phyloP scores from a whole-genome alignment of 1,140 invertebrate species.

The Octopus sinensis region DNA sequence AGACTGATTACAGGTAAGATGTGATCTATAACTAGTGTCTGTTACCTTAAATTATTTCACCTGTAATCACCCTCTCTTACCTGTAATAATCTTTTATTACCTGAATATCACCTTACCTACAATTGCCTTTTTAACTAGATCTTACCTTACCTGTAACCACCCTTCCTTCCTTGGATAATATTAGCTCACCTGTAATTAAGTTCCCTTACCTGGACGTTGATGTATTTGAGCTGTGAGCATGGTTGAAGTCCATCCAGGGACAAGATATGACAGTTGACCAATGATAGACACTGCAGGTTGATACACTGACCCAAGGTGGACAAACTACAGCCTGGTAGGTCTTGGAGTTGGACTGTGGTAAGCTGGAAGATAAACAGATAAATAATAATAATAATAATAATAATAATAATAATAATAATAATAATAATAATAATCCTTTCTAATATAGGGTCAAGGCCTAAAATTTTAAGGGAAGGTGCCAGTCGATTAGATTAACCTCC shows the following conservation, averaged over 20 bases:
- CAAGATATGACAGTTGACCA: slow-evolving; percentile 45
- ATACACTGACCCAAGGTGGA: slow-evolving; percentile 44
- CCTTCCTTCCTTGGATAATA: neutral
- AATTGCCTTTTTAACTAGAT: too few species aligned
- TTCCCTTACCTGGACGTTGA: slow-evolving; percentile 40
- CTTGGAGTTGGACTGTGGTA: slow-evolving; percentile 43
- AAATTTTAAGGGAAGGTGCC: too few species aligned
- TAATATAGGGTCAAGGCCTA: too few species aligned
- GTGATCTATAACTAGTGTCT: too few species aligned
- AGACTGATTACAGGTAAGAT: too few species aligned
- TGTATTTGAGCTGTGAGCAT: slow-evolving; percentile 45
- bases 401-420: neutral
- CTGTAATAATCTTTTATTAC: too few species aligned
- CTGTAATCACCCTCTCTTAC: too few species aligned
- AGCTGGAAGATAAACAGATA: slow-evolving; percentile 33
- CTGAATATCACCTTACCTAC: too few species aligned
- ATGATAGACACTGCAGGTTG: slow-evolving; percentile 40
- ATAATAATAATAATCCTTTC: too few species aligned
- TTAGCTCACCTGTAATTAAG: neutral
- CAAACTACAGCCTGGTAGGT: slow-evolving; percentile 48
- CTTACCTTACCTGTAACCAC: neutral
- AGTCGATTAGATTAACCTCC: too few species aligned
- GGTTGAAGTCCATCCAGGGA: slow-evolving; percentile 43
- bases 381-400: neutral
- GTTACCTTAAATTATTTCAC: too few species aligned